phyloP scores from a whole-genome alignment of 2,888 invertebrate species.

The Drosophila mayaguana region DNA sequence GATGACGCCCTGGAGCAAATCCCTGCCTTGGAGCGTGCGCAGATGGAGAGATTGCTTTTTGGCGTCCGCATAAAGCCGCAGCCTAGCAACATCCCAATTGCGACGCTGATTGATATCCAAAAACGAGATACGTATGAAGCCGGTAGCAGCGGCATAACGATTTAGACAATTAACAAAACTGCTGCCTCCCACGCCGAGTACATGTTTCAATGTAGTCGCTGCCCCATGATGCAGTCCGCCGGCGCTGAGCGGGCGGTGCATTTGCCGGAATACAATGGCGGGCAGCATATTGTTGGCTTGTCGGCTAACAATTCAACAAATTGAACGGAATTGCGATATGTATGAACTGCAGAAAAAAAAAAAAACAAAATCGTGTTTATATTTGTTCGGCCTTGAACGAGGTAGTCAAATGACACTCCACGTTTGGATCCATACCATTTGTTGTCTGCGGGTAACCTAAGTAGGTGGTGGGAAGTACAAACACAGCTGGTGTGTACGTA shows the following conservation, averaged over 20 bases:
- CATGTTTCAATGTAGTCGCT: constrained; percentile 76
- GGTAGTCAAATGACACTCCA: constrained; percentile 9
- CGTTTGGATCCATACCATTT: constrained; percentile 37
- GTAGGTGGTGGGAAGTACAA: constrained; percentile 11
- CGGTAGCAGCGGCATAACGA: constrained; percentile 84
- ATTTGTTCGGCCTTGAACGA: constrained; percentile 42
- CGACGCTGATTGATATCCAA: constrained; percentile 82
- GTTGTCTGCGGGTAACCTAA: constrained; percentile 19
- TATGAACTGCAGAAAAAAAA: constrained; percentile 28
- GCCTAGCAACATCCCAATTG: constrained; percentile 83
- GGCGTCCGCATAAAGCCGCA: constrained; percentile 82
- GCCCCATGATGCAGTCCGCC: constrained; percentile 74
- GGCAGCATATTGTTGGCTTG: constrained; percentile 75
- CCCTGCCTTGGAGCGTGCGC: constrained; percentile 85
- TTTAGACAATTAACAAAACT: constrained; percentile 82
- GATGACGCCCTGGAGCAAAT: constrained; percentile 87
- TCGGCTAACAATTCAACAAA: constrained; percentile 24
- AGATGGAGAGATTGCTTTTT: constrained; percentile 82
- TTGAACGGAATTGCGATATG: constrained; percentile 10
- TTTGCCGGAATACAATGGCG: constrained; percentile 82
- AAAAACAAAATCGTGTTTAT: constrained; percentile 25
- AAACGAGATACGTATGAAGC: constrained; percentile 83
- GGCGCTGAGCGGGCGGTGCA: constrained; percentile 72
- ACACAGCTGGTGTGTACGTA: constrained; percentile 29
- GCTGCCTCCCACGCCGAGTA: constrained; percentile 66